phyloP scores from a whole-genome alignment of 2,113 vertebrate species.

The Rhinopomastus cyanomelas region DNA sequence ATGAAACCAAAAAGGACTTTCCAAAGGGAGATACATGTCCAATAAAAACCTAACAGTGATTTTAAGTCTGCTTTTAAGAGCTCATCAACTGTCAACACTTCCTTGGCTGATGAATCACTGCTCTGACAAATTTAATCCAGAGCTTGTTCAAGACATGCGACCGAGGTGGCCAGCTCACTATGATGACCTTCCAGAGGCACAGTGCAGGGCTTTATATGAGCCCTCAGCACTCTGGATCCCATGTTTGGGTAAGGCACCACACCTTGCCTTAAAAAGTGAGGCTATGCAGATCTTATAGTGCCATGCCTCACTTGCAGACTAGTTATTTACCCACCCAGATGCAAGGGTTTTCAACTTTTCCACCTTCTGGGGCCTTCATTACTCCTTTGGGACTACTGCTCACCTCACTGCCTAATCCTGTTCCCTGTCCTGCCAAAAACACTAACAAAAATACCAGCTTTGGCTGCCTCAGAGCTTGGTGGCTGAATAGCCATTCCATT shows the following conservation, averaged over 20 bases:
- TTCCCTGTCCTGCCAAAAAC: slow-evolving; percentile 1
- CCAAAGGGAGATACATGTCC: not conserved
- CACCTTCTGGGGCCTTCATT: not conserved
- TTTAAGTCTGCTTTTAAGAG: slow-evolving; percentile 41
- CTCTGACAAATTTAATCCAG: slow-evolving; percentile 44
- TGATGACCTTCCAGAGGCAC: not conserved
- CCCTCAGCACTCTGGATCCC: not conserved
- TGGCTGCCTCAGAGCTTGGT: not conserved
- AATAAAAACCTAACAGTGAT: slow-evolving; percentile 2
- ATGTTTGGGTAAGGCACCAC: not conserved
- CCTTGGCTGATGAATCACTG: slow-evolving; percentile 51
- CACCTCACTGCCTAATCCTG: not conserved
- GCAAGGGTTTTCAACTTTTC: slow-evolving; percentile 6
- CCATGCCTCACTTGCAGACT: not conserved
- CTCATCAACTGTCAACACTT: slow-evolving; percentile 5
- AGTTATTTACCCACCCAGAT: slow-evolving; percentile 17
- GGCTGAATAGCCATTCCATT: not conserved
- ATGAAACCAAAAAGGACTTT: slow-evolving; percentile 1
- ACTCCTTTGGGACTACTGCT: not conserved
- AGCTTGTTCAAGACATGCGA: not conserved
- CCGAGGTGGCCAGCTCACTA: slow-evolving; percentile 22
- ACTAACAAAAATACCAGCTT: not conserved
- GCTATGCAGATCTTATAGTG: not conserved
- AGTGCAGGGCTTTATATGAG: not conserved
- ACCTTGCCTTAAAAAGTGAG: not conserved